phyloP scores from a whole-genome alignment of 1,140 invertebrate species.

The Zaprionus africanus region DNA sequence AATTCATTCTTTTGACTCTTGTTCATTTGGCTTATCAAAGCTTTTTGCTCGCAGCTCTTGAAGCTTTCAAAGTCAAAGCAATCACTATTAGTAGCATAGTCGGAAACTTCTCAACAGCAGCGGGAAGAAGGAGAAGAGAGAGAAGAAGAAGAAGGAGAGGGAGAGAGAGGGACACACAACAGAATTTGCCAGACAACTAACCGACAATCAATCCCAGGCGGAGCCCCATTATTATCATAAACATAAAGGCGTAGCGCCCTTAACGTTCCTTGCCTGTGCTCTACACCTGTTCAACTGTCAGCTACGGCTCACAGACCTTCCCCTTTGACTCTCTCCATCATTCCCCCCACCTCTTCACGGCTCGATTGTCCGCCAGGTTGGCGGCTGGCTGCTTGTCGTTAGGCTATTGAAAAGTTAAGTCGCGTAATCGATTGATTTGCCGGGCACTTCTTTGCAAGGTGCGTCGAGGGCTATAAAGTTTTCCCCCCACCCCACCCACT shows the following conservation, averaged over 20 bases:
- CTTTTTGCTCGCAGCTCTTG: neutral
- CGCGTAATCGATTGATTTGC: slow-evolving; percentile 84
- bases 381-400: slow-evolving; percentile 54
- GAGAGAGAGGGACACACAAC: slow-evolving; percentile 32
- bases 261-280: neutral
- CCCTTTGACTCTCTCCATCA: slow-evolving; percentile 21
- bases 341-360: neutral
- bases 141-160: neutral
- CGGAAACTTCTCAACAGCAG: slow-evolving; percentile 51
- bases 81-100: slow-evolving; percentile 59
- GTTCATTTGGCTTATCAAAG: neutral
- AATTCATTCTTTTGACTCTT: neutral
- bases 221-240: slow-evolving; percentile 71
- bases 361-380: slow-evolving; percentile 1
- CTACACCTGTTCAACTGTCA: neutral
- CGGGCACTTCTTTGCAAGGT: slow-evolving; percentile 73
- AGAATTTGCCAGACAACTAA: slow-evolving; percentile 58
- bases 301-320: neutral
- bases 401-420: slow-evolving; percentile 83
- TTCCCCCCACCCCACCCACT: neutral
- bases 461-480: slow-evolving; percentile 67
- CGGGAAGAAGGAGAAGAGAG: neutral
- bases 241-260: slow-evolving; percentile 59
- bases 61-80: slow-evolving; percentile 36
- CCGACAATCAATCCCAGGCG: slow-evolving; percentile 57